These are phyloP conservation scores for Patella depressa DNA, from an alignment of 2,888 invertebrate genomes.

Conservation along the genomic window DNA sequence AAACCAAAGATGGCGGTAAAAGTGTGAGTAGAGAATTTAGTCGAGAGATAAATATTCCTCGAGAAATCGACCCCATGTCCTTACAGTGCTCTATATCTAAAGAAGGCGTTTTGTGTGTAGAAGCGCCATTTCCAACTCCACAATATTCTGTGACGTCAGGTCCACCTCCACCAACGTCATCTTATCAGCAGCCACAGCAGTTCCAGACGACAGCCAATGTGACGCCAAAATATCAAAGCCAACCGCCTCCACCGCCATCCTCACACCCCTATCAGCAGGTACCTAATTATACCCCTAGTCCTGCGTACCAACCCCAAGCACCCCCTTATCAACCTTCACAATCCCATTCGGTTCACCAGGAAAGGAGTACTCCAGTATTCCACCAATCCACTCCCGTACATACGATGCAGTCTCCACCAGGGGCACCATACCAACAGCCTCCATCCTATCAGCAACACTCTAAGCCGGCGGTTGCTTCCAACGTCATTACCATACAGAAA, in stretches of 20 bases:
- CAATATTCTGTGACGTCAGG: slow-evolving; percentile 18
- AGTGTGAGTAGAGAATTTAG: slow-evolving; percentile 62
- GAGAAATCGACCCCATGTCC: slow-evolving; percentile 57
- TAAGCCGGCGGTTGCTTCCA: not conserved
- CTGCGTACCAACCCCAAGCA: slow-evolving; percentile 8
- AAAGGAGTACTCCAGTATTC: slow-evolving; percentile 14
- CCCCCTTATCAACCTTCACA: slow-evolving; percentile 4
- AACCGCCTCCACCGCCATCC: slow-evolving; percentile 42
- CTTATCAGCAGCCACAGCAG: slow-evolving; percentile 41
- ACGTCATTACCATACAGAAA: slow-evolving; percentile 51
- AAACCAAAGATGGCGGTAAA: slow-evolving; percentile 56
- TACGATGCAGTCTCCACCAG: slow-evolving; percentile 25
- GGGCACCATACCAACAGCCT: slow-evolving; percentile 28
- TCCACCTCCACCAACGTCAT: not conserved
- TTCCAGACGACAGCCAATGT: slow-evolving; percentile 38
- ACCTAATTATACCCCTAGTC: slow-evolving; percentile 9
- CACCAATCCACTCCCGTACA: slow-evolving; percentile 18
- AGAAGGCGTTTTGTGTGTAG: slow-evolving; percentile 61
- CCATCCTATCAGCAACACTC: slow-evolving; percentile 18
- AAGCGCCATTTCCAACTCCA: slow-evolving; percentile 45
- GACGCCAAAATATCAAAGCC: slow-evolving; percentile 33
- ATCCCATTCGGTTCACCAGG: not conserved
- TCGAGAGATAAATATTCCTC: slow-evolving; percentile 60
- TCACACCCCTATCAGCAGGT: slow-evolving; percentile 26
- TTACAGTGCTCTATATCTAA: slow-evolving; percentile 61